Evolutionary conservation across 1,140 invertebrate genomes (phyloP).

Genomic region (Eriosoma lanigerum): DNA sequence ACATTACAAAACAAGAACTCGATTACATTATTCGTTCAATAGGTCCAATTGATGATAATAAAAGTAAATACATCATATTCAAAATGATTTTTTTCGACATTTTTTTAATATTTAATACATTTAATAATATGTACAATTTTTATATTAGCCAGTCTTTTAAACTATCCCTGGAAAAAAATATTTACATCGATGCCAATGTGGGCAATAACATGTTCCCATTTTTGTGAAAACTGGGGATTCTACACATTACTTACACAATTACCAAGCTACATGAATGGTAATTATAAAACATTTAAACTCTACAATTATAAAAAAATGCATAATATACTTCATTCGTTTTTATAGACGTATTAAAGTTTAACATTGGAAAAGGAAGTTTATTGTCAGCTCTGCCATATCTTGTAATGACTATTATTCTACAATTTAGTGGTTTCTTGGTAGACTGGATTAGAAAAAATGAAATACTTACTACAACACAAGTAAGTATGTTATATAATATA

Average conservation of each 20-base stretch:
- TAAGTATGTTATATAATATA: too few species aligned
- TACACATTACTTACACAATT: slow-evolving; percentile 88
- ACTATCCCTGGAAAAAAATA: slow-evolving; percentile 74
- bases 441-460: slow-evolving; percentile 71
- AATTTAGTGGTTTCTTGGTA: slow-evolving; percentile 76
- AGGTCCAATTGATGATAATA: slow-evolving; percentile 53
- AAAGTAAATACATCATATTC: not conserved
- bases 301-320: not conserved
- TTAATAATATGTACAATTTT: not conserved
- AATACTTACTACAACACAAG: slow-evolving; percentile 70
- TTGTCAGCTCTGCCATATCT: slow-evolving; percentile 83
- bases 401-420: slow-evolving; percentile 78
- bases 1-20: slow-evolving; percentile 70
- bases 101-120: not conserved
- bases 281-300: not conserved
- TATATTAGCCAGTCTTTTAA: slow-evolving; percentile 4
- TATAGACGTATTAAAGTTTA: slow-evolving; percentile 71
- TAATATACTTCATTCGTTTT: slow-evolving; percentile 53
- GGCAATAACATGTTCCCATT: slow-evolving; percentile 87
- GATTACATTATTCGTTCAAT: slow-evolving; percentile 70
- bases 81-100: not conserved
- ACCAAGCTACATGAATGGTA: slow-evolving; percentile 87
- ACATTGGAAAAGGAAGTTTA: slow-evolving; percentile 75
- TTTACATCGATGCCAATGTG: slow-evolving; percentile 82
- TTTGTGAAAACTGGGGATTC: slow-evolving; percentile 95